Evolutionary conservation across 2,888 invertebrate species (phyloP), one percentile per base, ranked within the genome.

Genomic region (Lasius platythorax): DNA sequence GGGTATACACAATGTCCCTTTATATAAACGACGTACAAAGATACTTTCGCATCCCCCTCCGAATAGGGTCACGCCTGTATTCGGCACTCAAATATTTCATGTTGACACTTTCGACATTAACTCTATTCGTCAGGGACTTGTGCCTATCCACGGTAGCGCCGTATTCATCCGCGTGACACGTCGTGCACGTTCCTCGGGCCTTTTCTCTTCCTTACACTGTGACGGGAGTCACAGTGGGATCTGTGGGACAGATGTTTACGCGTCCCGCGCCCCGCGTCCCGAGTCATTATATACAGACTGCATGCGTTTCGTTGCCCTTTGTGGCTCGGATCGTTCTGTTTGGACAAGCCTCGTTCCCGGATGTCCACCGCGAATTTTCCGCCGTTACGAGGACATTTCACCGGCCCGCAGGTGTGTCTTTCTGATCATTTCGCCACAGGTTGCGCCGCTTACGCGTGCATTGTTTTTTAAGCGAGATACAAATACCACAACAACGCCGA

Each of bases 81-180:
- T 92, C 88, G 68, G 82, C 90, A 91, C 90, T 92, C 89, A 91
- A 93, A 93, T 94, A 94, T 93, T 93, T 94, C 93, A 93, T 92
- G 89, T 90, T 92, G 94, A 93, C 93, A 92, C 92, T 93, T 91
- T 88, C 87, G 91, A 92, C 93, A 92, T 93, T 92, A 93, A 93
- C 93, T 93, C 91, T 90, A 93, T 94, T 93, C 92, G 92, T 92
- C 92, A 89, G 91, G 86, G 91, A 87, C 88, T 91, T 84, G 88
- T 84, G 84, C 88, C 75, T 78, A 85, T 68, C 81, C 85, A 73
- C 75, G 76, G 88, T 87, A 82, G 83, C 75, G 74, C 58, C 76
- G 85, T 63, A 86, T 87, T 88, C 87, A 88, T 43, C 85, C 85
- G 81, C 79, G 82, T 67, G 84, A 88, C 87, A 87, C 67, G 84